Conservation (phyloP, 2,113 vertebrate species). For the Ptyas mucosa region DNA sequence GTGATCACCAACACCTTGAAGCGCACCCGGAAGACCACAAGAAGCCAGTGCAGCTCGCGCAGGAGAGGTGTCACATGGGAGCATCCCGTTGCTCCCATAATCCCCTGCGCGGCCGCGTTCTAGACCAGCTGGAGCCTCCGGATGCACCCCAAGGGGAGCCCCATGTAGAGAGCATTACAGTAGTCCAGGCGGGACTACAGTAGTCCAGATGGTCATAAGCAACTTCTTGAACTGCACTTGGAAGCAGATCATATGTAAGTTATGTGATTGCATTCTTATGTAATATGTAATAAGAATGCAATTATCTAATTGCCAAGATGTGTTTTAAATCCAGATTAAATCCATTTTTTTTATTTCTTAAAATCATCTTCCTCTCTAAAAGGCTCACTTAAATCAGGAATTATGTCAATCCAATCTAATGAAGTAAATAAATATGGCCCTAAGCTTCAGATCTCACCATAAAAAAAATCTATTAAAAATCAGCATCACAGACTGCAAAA, state of each 20-base stretch:
- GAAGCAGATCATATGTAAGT: background rate
- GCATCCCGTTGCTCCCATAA: too few relatives aligned
- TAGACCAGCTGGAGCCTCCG: too few relatives aligned
- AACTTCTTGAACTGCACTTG: background rate
- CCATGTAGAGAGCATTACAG: too few relatives aligned
- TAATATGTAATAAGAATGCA: background rate
- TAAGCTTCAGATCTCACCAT: background rate
- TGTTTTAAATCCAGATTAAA: background rate
- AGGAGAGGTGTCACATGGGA: too few relatives aligned
- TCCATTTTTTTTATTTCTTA: background rate
- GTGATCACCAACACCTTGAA: too few relatives aligned
- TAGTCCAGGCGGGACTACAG: too few relatives aligned
- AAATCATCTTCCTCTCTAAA: background rate
- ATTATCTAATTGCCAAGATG: slow-evolving; percentile 2
- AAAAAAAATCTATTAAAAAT: background rate
- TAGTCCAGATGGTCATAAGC: too few relatives aligned
- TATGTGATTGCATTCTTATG: background rate
- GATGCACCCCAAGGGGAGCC: too few relatives aligned
- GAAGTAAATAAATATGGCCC: background rate
- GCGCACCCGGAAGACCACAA: too few relatives aligned
- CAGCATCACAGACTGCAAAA: background rate
- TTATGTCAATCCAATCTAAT: background rate
- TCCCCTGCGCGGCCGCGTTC: too few relatives aligned
- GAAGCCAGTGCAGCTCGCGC: too few relatives aligned
- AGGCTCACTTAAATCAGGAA: background rate